Conservation (phyloP, 2,113 vertebrate species). For the Columba janthina region DNA sequence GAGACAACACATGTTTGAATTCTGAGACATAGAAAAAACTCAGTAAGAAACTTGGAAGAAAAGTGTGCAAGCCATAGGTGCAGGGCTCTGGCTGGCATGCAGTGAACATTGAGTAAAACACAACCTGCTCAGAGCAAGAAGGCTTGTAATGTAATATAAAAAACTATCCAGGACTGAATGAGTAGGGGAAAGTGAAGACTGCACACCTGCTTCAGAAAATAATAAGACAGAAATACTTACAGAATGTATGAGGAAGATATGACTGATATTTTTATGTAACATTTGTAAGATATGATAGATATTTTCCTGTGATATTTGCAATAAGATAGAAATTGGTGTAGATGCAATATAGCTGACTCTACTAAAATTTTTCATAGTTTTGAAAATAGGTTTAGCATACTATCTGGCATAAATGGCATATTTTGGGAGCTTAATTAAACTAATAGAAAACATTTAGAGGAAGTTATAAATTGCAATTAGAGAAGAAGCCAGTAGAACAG, state of each 20-base stretch:
- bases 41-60: not conserved
- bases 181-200: not conserved
- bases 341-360: not conserved
- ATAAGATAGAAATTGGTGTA: not conserved
- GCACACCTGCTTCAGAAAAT: not conserved
- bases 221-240: not conserved
- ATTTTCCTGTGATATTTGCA: not conserved
- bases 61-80: not conserved
- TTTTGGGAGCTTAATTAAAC: not conserved
- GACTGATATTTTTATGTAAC: not conserved
- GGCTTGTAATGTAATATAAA: not conserved
- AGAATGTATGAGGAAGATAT: not conserved
- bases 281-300: not conserved
- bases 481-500: not conserved
- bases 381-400: not conserved
- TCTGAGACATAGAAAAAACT: not conserved
- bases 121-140: not conserved
- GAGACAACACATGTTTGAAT: not conserved
- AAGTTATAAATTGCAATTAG: not conserved
- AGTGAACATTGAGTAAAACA: not conserved
- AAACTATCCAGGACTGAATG: not conserved
- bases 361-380: not conserved
- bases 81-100: not conserved
- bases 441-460: not conserved
- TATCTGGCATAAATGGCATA: not conserved